Base-by-base conservation (phyloP, 2,888 invertebrate genomes). In the Hydroisotoma schaefferi region DNA sequence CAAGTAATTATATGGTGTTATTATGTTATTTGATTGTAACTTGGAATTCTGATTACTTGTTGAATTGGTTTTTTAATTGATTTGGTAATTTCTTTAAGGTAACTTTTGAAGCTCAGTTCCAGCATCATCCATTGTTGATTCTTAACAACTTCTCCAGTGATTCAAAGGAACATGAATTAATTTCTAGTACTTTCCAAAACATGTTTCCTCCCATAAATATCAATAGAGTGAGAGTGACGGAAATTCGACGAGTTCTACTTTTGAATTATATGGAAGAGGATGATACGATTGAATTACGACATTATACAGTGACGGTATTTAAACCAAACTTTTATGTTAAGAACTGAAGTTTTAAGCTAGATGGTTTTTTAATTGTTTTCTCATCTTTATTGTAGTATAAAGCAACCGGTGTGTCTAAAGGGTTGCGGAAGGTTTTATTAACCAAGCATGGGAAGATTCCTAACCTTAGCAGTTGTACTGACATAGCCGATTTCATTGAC, bases 131-230 rank as follows among this genome's bases (percentile, higher is more conserved):
- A 0, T 80, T 99, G 15, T 86, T 98, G 12, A 87, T 98, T 37
- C 81, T 93, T 74, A 93, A 92, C 77, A 90, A 88, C 76, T 94
- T 97, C 76, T 87, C 86, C 20, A 90, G 91, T 0, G 92, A 93
- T 76, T 92, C 94, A 76, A 90, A 93, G 73, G 64, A 69, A 29
- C 38, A 67, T 49, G 63, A 70, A 47, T 80, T 99, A 20, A 92
- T 95, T 86, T 87, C 95, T 2, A 87, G 90, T 15, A 94, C 93
- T 81, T 94, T 99, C 76, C 97, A 98, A 80, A 97, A 95, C 75
- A 93, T 99, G 94, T 98, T 98, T 76, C 98, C 98, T 0, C 87
- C 92, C 0, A 93, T 99, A 56, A 97, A 98, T 77, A 85, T 98
- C 64, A 89, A 92, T 33, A 70, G 92, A 90, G 85, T 97, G 0